phyloP scores from a whole-genome alignment of 2,113 vertebrate genomes.

The Corythaixoides concolor region DNA sequence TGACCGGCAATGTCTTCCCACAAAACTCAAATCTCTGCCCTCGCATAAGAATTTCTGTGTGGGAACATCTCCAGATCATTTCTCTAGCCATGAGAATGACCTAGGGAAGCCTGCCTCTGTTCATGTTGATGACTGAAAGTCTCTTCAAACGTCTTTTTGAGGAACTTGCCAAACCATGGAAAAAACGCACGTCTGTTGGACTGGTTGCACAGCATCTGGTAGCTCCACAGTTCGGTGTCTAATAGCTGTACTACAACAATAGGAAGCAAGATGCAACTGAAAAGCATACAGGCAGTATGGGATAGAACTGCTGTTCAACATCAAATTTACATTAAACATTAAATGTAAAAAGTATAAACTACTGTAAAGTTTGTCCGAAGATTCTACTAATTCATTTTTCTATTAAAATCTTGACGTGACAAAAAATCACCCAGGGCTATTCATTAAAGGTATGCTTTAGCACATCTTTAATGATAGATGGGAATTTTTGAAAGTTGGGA shows the following conservation, averaged over 20 bases:
- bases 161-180: fast-evolving
- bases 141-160: neutral
- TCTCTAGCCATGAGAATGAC: neutral
- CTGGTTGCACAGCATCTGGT: neutral
- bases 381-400: neutral
- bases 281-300: neutral
- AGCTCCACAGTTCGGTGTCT: neutral
- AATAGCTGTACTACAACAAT: neutral
- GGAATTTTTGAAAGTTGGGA: neutral
- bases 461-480: neutral
- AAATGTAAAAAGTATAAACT: neutral
- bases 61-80: neutral
- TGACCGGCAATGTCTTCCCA: neutral
- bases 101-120: neutral
- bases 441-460: neutral
- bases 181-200: neutral
- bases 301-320: neutral
- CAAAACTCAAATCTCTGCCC: neutral
- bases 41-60: fast-evolving
- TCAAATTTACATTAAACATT: neutral
- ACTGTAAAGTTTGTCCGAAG: neutral
- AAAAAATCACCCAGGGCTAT: neutral
- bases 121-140: neutral
- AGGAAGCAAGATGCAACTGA: neutral
- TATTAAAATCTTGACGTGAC: neutral